Base-by-base conservation (phyloP, 2,797 vertebrate species). In the Helarctos malayanus region DNA sequence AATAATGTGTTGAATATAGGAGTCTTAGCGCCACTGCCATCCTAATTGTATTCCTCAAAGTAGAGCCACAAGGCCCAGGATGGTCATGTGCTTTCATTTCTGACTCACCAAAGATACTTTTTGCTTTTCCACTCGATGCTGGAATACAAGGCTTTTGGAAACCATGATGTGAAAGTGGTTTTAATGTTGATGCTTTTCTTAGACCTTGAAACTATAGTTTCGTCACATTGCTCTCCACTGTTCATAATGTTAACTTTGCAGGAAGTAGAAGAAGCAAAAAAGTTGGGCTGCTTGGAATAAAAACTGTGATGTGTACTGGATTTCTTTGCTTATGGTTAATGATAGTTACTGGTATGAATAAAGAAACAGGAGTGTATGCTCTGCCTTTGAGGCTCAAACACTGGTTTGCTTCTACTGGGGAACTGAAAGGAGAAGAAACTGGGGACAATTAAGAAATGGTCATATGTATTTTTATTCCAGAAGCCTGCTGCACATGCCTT, bases 351-450 rank as follows among this genome's bases (percentile, higher is more conserved):
- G 78, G 76, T 54, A 5, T 15, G 81, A 45, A n/a, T 83, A 63
- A 97, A 68, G 91, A 79, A 82, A 91, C 57, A 3, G 0, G 29
- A 65, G 54, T 11, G 3, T 56, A 41, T 80, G 32, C 57, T 89
- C 63, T 91, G 75, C 91, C 29, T 65, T 38, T 41, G 10, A 76
- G 92, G 49, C 68, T 91, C 85, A 47, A 87, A 92, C 86, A 65
- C 75, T 71, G 57, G 52, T 80, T 92, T 94, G n/a, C 75, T 87
- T 95, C 41, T 89, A 16, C 79, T 23, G 19, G 84, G 89, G 76
- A 83, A 65, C 52, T 29, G 71, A 69, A 19, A 65, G 88, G 68
- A 91, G 83, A 65, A 35, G 52, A 76, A 61, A 23, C 47, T 49
- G 65, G 63, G 21, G 57, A n/a, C 41, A 56, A 0, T n/a, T 65